phyloP scores from a whole-genome alignment of 2,113 vertebrate species.

The Actenoides hombroni region DNA sequence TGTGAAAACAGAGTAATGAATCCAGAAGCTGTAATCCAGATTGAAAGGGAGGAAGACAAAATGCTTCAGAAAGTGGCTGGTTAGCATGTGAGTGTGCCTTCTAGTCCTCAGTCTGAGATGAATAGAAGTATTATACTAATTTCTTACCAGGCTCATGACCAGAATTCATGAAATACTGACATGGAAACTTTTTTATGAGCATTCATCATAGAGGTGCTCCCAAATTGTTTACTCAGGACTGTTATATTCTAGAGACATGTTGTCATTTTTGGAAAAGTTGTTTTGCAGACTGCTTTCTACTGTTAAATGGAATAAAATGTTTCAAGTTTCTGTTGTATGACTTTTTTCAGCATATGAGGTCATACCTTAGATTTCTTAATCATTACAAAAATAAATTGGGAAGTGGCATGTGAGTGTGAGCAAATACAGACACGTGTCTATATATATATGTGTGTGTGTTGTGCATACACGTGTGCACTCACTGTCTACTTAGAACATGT shows the following conservation, averaged over 20 bases:
- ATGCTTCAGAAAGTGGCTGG: neutral
- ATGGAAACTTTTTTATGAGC: neutral
- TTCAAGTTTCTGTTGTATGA: neutral
- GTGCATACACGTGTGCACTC: neutral
- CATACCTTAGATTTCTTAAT: neutral
- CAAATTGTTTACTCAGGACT: neutral
- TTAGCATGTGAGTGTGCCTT: neutral
- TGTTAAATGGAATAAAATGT: neutral
- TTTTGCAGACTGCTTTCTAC: neutral
- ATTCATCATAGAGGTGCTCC: neutral
- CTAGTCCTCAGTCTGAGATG: fast-evolving
- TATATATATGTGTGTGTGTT: neutral
- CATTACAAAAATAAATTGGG: neutral
- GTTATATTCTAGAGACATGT: neutral
- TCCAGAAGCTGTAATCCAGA: neutral
- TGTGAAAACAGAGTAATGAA: neutral
- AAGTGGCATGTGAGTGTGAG: neutral
- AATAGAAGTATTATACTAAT: neutral
- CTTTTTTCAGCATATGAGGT: neutral
- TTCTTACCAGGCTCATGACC: neutral
- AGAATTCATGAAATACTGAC: neutral
- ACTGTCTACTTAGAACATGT: neutral
- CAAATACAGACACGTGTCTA: fast-evolving
- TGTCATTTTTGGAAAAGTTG: neutral
- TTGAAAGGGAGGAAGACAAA: neutral